Percentiles rank a stretch among this genome's conserved stretches.
Evolutionary conservation across 2,888 invertebrate species (phyloP).

Genomic region (Melinopterus prodromus): DNA sequence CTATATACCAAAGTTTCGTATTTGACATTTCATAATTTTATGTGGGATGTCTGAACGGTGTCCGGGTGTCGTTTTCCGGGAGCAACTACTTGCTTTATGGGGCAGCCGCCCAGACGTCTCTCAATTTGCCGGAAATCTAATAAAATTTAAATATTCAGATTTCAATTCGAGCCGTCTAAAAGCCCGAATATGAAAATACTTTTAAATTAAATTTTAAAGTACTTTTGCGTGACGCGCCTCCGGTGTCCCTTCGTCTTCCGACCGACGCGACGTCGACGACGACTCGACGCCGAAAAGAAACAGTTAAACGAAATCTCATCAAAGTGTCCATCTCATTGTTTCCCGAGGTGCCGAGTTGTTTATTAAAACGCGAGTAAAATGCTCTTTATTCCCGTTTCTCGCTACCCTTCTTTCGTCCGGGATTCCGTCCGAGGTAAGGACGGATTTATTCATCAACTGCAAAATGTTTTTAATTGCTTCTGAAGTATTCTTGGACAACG

Average conservation of each 20-base stretch:
- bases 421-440: neutral
- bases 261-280: slow-evolving; percentile 5
- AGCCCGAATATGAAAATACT: slow-evolving; percentile 20
- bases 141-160: slow-evolving; percentile 19
- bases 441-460: neutral
- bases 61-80: neutral
- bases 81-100: neutral
- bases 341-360: slow-evolving; percentile 19
- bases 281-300: slow-evolving; percentile 10
- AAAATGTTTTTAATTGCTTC: neutral
- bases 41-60: no score
- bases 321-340: slow-evolving; percentile 27
- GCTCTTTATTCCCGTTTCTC: slow-evolving; percentile 25
- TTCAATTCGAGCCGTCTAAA: slow-evolving; percentile 6
- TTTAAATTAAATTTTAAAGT: slow-evolving; percentile 27
- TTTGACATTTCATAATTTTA: no score
- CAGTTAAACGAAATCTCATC: slow-evolving; percentile 31
- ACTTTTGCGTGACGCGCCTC: slow-evolving; percentile 18
- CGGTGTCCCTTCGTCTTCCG: neutral
- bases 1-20: no score
- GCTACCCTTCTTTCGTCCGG: slow-evolving; percentile 10
- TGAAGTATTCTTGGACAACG: neutral
- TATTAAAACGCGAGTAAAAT: slow-evolving; percentile 27
- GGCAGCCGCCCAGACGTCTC: neutral
- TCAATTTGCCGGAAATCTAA: slow-evolving; percentile 11